Conservation (phyloP, 2,113 vertebrate species). For the Pterocles burchelli region DNA sequence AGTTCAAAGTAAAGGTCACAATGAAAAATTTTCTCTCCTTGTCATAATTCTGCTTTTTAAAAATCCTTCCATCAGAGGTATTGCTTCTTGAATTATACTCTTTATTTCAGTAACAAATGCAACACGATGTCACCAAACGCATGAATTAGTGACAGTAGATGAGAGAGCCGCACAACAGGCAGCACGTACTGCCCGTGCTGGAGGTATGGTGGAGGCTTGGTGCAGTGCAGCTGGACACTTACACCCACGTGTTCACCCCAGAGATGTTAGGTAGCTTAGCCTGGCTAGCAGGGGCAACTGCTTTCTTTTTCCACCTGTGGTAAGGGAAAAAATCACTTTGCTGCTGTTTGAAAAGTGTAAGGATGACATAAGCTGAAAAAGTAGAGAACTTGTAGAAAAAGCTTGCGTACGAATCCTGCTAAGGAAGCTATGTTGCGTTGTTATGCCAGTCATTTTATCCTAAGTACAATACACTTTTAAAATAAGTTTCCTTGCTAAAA, state of each 20-base stretch:
- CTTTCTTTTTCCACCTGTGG: neutral
- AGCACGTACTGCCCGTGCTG: neutral
- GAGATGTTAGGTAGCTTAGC: neutral
- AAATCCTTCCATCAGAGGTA: neutral
- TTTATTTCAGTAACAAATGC: neutral
- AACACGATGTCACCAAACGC: rapidly evolving
- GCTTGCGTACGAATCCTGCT: neutral
- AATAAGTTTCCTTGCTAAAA: neutral
- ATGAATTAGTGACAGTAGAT: no score
- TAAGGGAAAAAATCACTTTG: neutral
- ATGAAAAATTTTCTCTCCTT: neutral
- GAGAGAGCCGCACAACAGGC: neutral
- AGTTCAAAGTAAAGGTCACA: neutral
- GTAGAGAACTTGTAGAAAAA: neutral
- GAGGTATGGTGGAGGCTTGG: neutral
- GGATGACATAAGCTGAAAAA: neutral
- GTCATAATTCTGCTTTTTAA: neutral
- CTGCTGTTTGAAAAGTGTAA: neutral
- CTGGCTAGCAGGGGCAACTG: rapidly evolving
- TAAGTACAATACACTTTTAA: neutral
- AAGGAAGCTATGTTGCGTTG: neutral
- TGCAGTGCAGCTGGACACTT: neutral
- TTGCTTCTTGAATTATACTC: neutral
- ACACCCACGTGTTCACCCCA: rapidly evolving
- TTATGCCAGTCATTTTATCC: neutral